These are phyloP conservation scores for Drosophila varians DNA, from an alignment of 1,140 invertebrate genomes.

Conservation along the genomic window DNA sequence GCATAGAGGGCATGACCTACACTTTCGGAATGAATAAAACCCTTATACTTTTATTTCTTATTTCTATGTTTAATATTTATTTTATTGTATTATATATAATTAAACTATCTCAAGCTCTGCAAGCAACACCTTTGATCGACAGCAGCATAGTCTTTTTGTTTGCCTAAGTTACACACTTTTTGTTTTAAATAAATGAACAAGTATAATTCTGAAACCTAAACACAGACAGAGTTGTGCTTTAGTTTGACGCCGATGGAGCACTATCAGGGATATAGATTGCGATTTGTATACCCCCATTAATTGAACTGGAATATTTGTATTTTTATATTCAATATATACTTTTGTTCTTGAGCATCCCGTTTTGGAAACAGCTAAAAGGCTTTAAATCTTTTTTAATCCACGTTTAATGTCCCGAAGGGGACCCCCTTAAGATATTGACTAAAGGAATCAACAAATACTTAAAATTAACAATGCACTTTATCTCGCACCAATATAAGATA, in stretches of 20 bases:
- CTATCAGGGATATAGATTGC: conserved; percentile 60
- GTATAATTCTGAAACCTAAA: conserved; percentile 37
- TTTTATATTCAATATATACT: too few species aligned
- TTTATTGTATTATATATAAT: conserved; percentile 81
- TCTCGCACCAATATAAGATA: conserved; percentile 78
- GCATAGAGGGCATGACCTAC: conserved; percentile 13
- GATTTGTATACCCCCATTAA: too few species aligned
- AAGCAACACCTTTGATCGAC: conserved; percentile 31
- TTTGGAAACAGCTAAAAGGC: conserved; percentile 35
- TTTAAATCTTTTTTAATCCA: conserved; percentile 44
- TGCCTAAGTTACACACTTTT: conserved; percentile 69
- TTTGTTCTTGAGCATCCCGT: conserved; percentile 22
- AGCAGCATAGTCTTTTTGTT: conserved; percentile 54
- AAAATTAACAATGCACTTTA: conserved; percentile 58
- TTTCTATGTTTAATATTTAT: conserved; percentile 79
- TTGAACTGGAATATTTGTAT: too few species aligned
- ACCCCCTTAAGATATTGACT: conserved; percentile 19
- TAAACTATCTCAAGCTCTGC: conserved; percentile 66
- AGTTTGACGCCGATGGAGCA: conserved; percentile 33
- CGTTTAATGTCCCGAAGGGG: conserved; percentile 16
- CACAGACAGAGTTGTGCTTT: conserved; percentile 46
- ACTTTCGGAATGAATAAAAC: conserved; percentile 68
- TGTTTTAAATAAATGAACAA: conserved; percentile 69
- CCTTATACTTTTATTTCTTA: conserved; percentile 69
- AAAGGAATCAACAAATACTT: conserved; percentile 26